Conservation (phyloP, 2,888 invertebrate genomes). For the Gisinianus flammeolus region DNA sequence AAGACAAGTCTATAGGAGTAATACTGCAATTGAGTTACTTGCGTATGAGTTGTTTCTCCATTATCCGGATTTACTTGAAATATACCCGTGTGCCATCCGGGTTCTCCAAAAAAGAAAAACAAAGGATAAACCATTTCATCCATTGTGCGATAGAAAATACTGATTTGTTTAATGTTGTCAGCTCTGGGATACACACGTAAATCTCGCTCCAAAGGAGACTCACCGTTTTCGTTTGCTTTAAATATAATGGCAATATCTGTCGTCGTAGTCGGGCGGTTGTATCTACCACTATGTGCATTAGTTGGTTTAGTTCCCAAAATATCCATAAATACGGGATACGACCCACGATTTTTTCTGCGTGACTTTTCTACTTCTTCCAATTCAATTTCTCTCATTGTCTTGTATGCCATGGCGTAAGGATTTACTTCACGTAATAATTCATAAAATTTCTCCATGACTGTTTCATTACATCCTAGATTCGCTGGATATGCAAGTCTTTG, state of each 20-base stretch:
- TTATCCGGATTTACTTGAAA: neutral
- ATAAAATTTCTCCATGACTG: conserved; percentile 40
- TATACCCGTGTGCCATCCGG: conserved; percentile 40
- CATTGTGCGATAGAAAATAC: conserved; percentile 38
- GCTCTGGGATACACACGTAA: conserved; percentile 39
- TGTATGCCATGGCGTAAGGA: conserved; percentile 45
- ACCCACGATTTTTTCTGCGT: conserved; percentile 5
- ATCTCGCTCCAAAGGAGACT: conserved; percentile 52
- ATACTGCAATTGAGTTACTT: conserved; percentile 40
- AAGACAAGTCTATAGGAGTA: conserved; percentile 44
- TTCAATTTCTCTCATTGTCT: conserved; percentile 47
- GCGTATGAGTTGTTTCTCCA: too few relatives aligned
- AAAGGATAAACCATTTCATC: conserved; percentile 56
- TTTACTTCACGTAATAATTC: conserved; percentile 34
- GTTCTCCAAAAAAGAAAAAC: conserved; percentile 52
- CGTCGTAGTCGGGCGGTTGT: conserved; percentile 48
- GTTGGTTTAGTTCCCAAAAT: conserved; percentile 29
- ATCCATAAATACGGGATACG: conserved; percentile 16
- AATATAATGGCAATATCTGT: conserved; percentile 54
- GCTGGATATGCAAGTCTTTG: conserved; percentile 27
- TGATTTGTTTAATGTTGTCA: neutral
- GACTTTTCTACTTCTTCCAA: conserved; percentile 35
- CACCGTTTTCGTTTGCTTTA: conserved; percentile 44
- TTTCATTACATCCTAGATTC: conserved; percentile 28
- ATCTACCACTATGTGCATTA: conserved; percentile 43